Base-by-base conservation (phyloP, 2,113 vertebrate genomes). In the Phalacrocorax carbo region DNA sequence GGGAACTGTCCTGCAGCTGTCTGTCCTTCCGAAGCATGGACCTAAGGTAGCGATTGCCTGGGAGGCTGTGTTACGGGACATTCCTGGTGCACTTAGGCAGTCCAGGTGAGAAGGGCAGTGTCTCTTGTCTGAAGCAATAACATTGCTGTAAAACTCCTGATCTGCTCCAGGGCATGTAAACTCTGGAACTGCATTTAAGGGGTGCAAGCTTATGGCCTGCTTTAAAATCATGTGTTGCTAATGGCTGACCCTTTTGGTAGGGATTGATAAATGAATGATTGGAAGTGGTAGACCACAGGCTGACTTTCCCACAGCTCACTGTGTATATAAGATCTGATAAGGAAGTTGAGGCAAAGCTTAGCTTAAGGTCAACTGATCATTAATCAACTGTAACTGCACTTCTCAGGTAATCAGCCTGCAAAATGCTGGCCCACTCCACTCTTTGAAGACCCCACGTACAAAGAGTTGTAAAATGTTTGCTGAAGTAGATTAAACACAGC, bases 281-380 rank as follows among this genome's bases (percentile, higher is more conserved):
- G 73, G 92, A 89, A 96, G 86, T 18, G 1, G 9, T 72, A 88
- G 92, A 95, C 87, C 85, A 90, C 86, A 96, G 93, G 48, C 87
- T 93, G 94, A 94, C 93, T 97, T 96, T 97, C 97, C 97, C 97
- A 97, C 97, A 96, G 91, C 70, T 94, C 81, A 40, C 92, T 97
- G 94, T 96, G 92, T 95, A 72, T 97, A 92, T 96, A 96, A 96
- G 91, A 96, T 97, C 97, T 96, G 97, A 97, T 97, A 97, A 97
- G 92, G 93, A 95, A 95, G 95, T 93, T 86, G 77, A 94, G 86
- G 87, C 82, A 89, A 95, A 96, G 93, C 96, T 96, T 89, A 92
- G 82, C 75, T 96, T 96, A 93, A 96, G 94, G 93, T 96, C 90
- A 96, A 93, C 94, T 95, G 94, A 96, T 96, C 96, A 94, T 97